Percentiles rank a stretch among this genome's conserved stretches.
Conservation (phyloP, 2,888 invertebrate species). For the Pammene fasciana region DNA sequence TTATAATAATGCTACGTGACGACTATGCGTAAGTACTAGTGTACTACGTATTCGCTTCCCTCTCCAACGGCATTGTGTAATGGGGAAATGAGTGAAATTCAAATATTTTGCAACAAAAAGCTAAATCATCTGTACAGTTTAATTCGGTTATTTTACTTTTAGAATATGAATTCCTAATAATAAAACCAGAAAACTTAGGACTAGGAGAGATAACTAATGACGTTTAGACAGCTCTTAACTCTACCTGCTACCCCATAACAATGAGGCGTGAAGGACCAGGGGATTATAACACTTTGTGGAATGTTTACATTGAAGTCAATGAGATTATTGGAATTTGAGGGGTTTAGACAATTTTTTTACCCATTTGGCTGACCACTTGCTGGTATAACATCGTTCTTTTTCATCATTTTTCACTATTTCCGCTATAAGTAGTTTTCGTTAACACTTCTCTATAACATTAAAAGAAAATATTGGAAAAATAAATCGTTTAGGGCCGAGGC, state of each 20-base stretch:
- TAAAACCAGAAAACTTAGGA: neutral
- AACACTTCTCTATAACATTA: too few relatives aligned
- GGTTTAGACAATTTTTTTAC: neutral
- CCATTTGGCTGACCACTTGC: neutral
- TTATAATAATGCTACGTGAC: too few relatives aligned
- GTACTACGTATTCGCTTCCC: too few relatives aligned
- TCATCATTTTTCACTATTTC: too few relatives aligned
- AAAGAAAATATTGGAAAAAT: too few relatives aligned
- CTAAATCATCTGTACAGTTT: too few relatives aligned
- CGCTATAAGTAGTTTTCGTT: too few relatives aligned
- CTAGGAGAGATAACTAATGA: neutral
- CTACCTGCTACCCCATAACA: conserved; percentile 20
- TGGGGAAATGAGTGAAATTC: neutral
- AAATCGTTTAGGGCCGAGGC: too few relatives aligned
- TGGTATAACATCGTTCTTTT: neutral
- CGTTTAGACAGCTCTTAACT: neutral
- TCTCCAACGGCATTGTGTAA: neutral
- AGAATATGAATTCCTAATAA: neutral
- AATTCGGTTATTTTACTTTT: too few relatives aligned
- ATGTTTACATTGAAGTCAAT: conserved; percentile 12
- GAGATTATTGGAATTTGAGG: neutral
- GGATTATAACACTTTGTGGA: conserved; percentile 18
- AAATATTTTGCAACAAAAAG: neutral
- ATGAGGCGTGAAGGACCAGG: neutral
- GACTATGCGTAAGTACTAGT: too few relatives aligned